A percentile compares a stretch with the other conserved stretches of the same genome.
Evolutionary conservation across 1,140 invertebrate genomes (phyloP).

Genomic region (Halyomorpha halys): DNA sequence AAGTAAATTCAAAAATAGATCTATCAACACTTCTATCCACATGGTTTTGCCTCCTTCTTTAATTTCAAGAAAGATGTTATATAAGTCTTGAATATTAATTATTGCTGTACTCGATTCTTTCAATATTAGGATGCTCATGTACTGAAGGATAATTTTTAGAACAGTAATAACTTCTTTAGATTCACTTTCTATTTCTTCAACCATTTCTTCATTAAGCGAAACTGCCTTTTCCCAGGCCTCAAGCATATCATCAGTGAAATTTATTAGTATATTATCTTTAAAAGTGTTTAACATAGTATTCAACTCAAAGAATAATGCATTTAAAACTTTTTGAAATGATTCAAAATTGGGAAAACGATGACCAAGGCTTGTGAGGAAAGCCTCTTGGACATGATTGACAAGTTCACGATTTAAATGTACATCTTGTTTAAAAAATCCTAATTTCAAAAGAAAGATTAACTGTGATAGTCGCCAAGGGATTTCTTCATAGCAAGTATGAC

Average conservation of each 20-base stretch:
- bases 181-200: neutral
- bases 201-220: neutral
- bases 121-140: neutral
- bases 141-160: constrained; percentile 11
- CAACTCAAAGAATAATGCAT: neutral
- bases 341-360: constrained; percentile 4
- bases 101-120: constrained; percentile 9
- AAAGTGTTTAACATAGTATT: neutral
- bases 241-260: constrained; percentile 1
- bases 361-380: neutral
- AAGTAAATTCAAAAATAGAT: constrained; percentile 14
- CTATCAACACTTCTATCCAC: constrained; percentile 4
- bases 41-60: neutral
- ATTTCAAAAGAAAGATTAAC: neutral
- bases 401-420: constrained; percentile 1
- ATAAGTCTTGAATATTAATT: constrained; percentile 4
- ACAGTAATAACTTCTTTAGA: neutral
- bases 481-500: neutral
- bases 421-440: constrained; percentile 6
- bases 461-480: neutral
- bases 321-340: neutral
- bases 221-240: neutral
- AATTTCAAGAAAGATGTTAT: neutral
- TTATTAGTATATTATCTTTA: neutral
- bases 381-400: neutral